Evolutionary conservation across 2,797 vertebrate species (phyloP), one percentile per base, ranked within the genome.

Genomic region (Clangula hyemalis): DNA sequence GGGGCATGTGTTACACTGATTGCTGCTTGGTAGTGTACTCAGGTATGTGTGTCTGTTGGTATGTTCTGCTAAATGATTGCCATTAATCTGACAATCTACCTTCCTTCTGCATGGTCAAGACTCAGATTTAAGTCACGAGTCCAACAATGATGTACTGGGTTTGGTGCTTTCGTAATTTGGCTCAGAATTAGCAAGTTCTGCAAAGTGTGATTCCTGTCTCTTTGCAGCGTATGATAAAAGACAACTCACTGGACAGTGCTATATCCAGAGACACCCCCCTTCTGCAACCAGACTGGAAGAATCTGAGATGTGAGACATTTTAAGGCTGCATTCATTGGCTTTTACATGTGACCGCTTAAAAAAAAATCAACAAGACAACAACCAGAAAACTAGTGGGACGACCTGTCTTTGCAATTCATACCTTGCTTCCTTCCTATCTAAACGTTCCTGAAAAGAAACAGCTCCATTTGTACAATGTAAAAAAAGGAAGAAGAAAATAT

Each of bases 301-400:
- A 76, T 19, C 8, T 28, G 8, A 79, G 69, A 45, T n/a, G 10
- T 25, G 36, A 81, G 70, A 58, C 30, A 18, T 25, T 87, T 74
- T 39, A 92, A 71, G 21, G 36, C 32, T 65, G 64, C 34, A 32
- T 70, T 75, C 34, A 54, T 24, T 6, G 64, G 25, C 13, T 90
- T 66, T 72, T 88, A 56, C 47, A 85, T 0, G 0, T 7, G 11
- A 60, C 6, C 14, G 32, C 25, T 79, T 22, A 53, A 51, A 70
- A 82, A 53, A 82, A 91, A 92, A 57, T 16, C 34, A 51, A 47
- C 18, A 38, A 72, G 25, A 8, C 49, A 84, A 75, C 14, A 69
- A 53, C 62, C 5, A 77, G 19, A 78, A 56, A 93, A 71, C 10
- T 16, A 47, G 34, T 82, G 28, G 25, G 77, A 80, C 76, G n/a